Evolutionary conservation across 1,140 invertebrate genomes (phyloP).

Genomic region (Laodelphax striatellus): DNA sequence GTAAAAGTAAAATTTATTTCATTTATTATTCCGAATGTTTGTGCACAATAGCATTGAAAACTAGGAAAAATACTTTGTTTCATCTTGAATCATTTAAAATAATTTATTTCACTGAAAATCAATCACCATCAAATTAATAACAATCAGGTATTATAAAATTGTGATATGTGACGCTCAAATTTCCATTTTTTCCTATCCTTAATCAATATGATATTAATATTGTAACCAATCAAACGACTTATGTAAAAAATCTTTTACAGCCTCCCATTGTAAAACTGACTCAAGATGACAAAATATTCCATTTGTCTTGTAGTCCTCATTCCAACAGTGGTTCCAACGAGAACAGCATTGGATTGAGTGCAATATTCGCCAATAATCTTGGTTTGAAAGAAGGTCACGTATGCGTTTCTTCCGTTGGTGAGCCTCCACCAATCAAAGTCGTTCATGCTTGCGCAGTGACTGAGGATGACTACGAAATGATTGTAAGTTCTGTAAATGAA

Average conservation of each 20-base stretch:
- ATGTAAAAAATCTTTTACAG: conserved; percentile 7
- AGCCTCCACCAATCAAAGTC: conserved; percentile 15
- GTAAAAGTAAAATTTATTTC: too few species aligned
- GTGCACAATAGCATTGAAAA: too few species aligned
- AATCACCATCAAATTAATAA: too few species aligned
- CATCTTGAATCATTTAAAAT: too few species aligned
- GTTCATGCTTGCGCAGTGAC: conserved; percentile 28
- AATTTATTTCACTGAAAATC: too few species aligned
- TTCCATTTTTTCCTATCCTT: too few species aligned
- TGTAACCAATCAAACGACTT: too few species aligned
- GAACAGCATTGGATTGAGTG: conserved; percentile 21
- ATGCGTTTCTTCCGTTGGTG: conserved; percentile 9
- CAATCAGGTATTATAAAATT: too few species aligned
- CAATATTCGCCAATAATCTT: conserved; percentile 21
- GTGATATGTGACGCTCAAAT: too few species aligned
- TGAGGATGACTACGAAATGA: conserved; percentile 37
- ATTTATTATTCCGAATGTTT: too few species aligned
- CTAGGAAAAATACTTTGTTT: too few species aligned
- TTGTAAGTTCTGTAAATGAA: conserved; percentile 21
- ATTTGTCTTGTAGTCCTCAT: conserved; percentile 16
- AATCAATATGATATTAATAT: too few species aligned
- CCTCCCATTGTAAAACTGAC: conserved; percentile 11
- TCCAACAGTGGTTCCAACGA: conserved; percentile 6
- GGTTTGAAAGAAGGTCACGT: conserved; percentile 23
- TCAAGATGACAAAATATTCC: conserved; percentile 8